Evolutionary conservation across 2,888 invertebrate genomes (phyloP), one percentile per base, ranked within the genome.

Genomic region (Caenorhabditis parvicauda): DNA sequence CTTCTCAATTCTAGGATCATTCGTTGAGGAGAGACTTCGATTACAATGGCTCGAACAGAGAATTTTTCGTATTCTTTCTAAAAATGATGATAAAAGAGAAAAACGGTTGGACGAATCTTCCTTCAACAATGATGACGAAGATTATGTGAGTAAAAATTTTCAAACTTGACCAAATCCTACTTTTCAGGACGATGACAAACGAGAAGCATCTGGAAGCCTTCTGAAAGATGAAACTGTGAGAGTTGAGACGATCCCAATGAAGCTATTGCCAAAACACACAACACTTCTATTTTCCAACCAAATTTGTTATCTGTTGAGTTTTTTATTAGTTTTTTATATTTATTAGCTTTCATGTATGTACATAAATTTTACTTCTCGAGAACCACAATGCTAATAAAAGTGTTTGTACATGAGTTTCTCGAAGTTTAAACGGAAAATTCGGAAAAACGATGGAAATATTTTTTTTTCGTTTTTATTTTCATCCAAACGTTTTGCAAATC

Each of bases 11-110:
- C n/a, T 29, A 61, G 61, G 62, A 25, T 38, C 21, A 9, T 62
- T 57, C 25, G 37, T 62, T 1, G 57, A 62, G 39, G 62, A 62
- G 32, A 35, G 62, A 35, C 38, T 62, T 0, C 46, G 48, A 12
- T 39, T 62, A 2, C 57, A 62, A 25, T 62, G 62, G 62, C 25
- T 62, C 1, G 52, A 58, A 35, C 54, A 57, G n/a, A 24, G 62
- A 19, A 32, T 62, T 14, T 2, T 37, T 1, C 49, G 58, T 25
- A 29, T 57, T 22, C 6, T 62, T 2, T 44, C 57, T 14, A 48
- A 48, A 43, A 57, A 50, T 29, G 21, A 32, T 7, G 32, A 46
- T 27, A 44, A 39, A 41, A 38, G 47, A n/a, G 7, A 37, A 12
- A 5, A 37, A 22, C 25, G 42, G 1, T 27, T 35, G 21, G 29